phyloP scores from a whole-genome alignment of 2,113 vertebrate species.

The Malurus cyaneus region DNA sequence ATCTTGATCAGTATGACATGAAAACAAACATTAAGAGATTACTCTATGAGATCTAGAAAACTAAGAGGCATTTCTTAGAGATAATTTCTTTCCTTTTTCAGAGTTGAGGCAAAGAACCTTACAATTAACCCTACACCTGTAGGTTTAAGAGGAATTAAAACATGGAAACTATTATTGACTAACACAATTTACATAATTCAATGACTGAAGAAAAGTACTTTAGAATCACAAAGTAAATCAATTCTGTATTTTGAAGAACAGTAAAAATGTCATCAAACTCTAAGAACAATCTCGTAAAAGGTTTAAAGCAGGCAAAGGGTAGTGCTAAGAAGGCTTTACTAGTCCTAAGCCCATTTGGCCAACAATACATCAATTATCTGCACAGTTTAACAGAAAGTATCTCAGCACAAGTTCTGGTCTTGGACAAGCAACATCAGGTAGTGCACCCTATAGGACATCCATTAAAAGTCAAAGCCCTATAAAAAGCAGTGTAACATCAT shows the following conservation, averaged over 20 bases:
- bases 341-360: neutral
- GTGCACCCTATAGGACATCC: neutral
- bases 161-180: neutral
- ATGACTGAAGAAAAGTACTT: neutral
- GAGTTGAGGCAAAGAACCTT: neutral
- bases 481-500: neutral
- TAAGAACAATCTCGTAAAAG: neutral
- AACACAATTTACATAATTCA: neutral
- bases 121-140: neutral
- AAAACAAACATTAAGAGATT: neutral
- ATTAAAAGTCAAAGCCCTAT: neutral
- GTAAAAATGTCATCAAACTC: neutral
- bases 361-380: neutral
- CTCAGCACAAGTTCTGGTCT: neutral
- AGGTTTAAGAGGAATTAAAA: neutral
- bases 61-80: neutral
- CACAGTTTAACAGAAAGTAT: neutral
- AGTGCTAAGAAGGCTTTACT: neutral
- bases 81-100: neutral
- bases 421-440: neutral
- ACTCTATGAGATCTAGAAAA: neutral
- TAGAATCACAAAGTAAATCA: neutral
- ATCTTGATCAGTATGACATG: neutral
- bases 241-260: neutral
- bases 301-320: neutral